Base-by-base conservation (phyloP, 2,888 invertebrate genomes). In the Drosophila setosimentum region DNA sequence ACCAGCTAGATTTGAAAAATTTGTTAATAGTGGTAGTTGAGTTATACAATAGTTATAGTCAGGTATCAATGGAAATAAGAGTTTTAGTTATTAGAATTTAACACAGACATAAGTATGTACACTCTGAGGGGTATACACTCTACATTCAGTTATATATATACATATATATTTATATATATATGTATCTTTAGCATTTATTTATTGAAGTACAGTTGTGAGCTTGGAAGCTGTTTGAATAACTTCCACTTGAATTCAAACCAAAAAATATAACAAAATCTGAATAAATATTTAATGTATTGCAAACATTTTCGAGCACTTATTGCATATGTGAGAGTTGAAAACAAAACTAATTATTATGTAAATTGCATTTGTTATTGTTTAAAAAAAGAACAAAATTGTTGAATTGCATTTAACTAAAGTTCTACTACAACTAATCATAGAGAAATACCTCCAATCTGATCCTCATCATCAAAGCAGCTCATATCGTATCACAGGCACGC, bases 401-500 rank as follows among this genome's bases (percentile, higher is more conserved):
- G 53, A 87, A 79, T 78, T 74, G 68, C 65, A 68, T 85, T 85
- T 80, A 80, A 85, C 76, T 80, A 77, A 80, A 80, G 51, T 50
- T 27, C 73, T 80, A 57, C 30, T 40, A 18, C 7, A 50, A 6
- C n/a, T 53, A 10, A 37, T 27, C 2, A 21, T 21, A 53, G 42
- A 11, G 11, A 42, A 42, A 21, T 42, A 21, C 11, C 42, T 21
- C 21, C 32, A 33, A 18, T 16, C 33, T 10, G 53, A 54, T 54
- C 16, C 40, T 53, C 60, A 54, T 35, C 33, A 13, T 55, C 67
- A 30, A 45, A 21, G 21, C 85, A 75, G 91, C 92, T 91, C 92
- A 92, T 91, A 93, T 92, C 92, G 93, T 92, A 93, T 93, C 93
- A 93, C 93, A 93, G 93, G 92, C 92, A 92, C 92, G 92, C 93